These are phyloP conservation scores for Myotis findleyi DNA, from an alignment of 2,797 vertebrate genomes.

Conservation along the genomic window DNA sequence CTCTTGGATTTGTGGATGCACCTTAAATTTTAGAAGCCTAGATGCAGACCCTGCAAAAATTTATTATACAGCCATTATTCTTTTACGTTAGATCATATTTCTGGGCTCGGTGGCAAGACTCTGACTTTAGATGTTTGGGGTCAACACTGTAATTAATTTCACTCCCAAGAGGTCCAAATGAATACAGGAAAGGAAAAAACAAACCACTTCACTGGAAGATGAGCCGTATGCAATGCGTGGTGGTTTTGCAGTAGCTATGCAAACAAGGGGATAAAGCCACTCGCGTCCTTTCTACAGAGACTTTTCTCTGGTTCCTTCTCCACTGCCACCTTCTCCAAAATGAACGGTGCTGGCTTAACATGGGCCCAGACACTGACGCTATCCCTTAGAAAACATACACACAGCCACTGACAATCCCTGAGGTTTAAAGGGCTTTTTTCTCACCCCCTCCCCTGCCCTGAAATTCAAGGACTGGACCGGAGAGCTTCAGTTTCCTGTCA, in stretches of 20 bases:
- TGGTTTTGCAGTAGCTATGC: neutral
- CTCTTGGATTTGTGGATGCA: neutral
- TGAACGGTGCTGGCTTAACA: neutral
- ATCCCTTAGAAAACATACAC: neutral
- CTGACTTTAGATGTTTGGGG: neutral
- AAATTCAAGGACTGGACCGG: constrained; percentile 27
- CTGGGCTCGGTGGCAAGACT: neutral
- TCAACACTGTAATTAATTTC: neutral
- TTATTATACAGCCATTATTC: neutral
- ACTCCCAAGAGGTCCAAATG: neutral
- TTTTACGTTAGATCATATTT: constrained; percentile 6
- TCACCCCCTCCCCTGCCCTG: neutral
- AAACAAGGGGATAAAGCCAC: neutral
- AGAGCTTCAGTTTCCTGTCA: constrained; percentile 47
- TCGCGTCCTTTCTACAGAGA: neutral
- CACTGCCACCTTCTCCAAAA: neutral
- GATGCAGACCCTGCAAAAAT: neutral
- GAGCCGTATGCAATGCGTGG: neutral
- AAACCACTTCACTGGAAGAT: neutral
- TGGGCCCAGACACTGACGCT: neutral
- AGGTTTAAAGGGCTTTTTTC: neutral
- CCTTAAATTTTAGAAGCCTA: neutral
- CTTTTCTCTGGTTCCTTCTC: neutral
- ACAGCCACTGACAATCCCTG: neutral
- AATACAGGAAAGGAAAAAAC: neutral